A percentile compares a stretch with the other conserved stretches of the same genome.
phyloP scores from a whole-genome alignment of 35 echinoderm and acorn worm genomes.

The Patiria miniata region DNA sequence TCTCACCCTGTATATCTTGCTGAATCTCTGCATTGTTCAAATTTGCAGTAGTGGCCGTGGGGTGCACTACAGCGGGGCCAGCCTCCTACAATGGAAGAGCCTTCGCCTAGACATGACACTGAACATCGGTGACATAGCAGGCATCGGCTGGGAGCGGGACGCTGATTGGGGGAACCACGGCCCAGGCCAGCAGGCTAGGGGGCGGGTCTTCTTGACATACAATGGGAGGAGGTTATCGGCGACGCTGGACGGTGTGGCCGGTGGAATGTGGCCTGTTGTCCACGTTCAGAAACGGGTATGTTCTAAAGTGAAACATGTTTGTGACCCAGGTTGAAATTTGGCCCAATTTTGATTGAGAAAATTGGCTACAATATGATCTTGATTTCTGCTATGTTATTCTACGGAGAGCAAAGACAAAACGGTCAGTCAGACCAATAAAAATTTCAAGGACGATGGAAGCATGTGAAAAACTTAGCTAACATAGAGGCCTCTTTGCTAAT shows the following conservation, averaged over 20 bases:
- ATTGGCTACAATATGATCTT: not conserved
- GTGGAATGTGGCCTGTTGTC: slow-evolving; percentile 71
- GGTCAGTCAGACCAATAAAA: too few relatives aligned
- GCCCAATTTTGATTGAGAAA: not conserved
- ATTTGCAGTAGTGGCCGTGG: slow-evolving; percentile 65
- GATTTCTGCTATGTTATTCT: too few relatives aligned
- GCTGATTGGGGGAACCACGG: slow-evolving; percentile 22
- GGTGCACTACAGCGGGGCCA: slow-evolving; percentile 79
- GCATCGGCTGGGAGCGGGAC: slow-evolving; percentile 71
- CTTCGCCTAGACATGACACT: slow-evolving; percentile 70
- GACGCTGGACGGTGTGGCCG: slow-evolving; percentile 61
- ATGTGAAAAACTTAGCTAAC: too few relatives aligned
- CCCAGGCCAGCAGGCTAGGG: slow-evolving; percentile 60
- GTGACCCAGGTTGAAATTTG: not conserved
- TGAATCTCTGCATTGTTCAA: not conserved
- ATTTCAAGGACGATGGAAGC: too few relatives aligned
- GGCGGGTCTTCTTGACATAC: slow-evolving; percentile 77
- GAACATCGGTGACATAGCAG: slow-evolving; percentile 58
- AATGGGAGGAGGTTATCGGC: slow-evolving; percentile 66
- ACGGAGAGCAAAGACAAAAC: too few relatives aligned
- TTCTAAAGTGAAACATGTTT: not conserved
- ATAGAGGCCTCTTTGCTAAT: too few relatives aligned
- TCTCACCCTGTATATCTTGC: too few relatives aligned
- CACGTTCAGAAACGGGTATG: slow-evolving; percentile 82
- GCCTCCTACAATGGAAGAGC: slow-evolving; percentile 82